A percentile compares a stretch with the other conserved stretches of the same genome.
These are phyloP conservation scores for Cryptocheilus praepositus DNA, from an alignment of 2,888 invertebrate species.

Conservation along the genomic window DNA sequence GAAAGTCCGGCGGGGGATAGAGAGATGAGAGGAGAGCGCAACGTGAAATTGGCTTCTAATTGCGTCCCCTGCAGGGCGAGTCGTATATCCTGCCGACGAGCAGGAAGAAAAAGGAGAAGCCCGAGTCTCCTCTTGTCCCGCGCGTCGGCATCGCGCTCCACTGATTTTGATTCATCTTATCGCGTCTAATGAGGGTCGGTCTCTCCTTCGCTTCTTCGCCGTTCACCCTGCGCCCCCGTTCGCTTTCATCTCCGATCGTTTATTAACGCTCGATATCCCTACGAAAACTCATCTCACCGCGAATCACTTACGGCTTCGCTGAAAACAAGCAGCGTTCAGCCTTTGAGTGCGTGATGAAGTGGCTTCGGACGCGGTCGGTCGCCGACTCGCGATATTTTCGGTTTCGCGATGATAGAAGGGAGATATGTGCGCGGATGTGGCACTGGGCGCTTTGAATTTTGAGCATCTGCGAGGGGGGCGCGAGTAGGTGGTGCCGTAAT, in stretches of 20 bases:
- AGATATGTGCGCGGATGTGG: no score
- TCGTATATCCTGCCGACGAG: constrained; percentile 3
- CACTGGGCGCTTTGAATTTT: no score
- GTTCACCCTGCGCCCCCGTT: constrained; percentile 19
- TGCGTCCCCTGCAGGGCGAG: constrained; percentile 54
- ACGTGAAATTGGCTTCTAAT: constrained; percentile 60
- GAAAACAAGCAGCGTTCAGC: no score
- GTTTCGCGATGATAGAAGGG: no score
- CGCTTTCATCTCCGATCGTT: constrained; percentile 54
- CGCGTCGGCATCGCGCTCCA: constrained; percentile 26
- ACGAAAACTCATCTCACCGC: background rate
- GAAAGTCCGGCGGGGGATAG: constrained; percentile 9
- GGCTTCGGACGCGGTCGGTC: no score
- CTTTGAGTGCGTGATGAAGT: no score
- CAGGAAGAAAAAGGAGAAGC: constrained; percentile 1
- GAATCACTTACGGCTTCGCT: background rate
- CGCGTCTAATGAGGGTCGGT: constrained; percentile 50
- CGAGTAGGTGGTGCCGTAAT: no score
- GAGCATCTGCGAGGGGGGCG: no score
- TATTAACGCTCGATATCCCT: constrained; percentile 51
- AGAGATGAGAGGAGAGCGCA: constrained; percentile 34
- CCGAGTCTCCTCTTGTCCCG: background rate
- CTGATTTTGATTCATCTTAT: constrained; percentile 54
- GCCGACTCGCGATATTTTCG: no score
- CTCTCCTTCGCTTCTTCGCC: constrained; percentile 32